These are phyloP conservation scores for Sylvicola cinctus DNA, from an alignment of 2,888 invertebrate species.

Conservation along the genomic window DNA sequence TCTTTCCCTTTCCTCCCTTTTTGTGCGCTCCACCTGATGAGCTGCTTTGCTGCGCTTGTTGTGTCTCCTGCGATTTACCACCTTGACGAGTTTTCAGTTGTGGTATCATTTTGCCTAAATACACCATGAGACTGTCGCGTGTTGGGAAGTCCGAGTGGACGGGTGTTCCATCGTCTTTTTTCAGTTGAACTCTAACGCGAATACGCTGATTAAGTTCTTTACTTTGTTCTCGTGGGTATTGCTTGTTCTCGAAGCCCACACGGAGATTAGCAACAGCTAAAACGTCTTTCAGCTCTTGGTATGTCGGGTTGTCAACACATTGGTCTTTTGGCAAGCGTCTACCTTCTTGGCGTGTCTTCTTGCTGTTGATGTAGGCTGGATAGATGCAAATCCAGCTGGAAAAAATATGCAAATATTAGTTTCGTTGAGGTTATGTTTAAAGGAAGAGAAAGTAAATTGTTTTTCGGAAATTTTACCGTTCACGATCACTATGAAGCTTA, in stretches of 20 bases:
- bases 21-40: constrained; percentile 14
- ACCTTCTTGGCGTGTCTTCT: constrained; percentile 78
- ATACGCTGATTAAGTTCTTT: constrained; percentile 74
- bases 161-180: constrained; percentile 69
- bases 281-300: constrained; percentile 87
- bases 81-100: constrained; percentile 63
- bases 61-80: constrained; percentile 13
- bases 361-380: constrained; percentile 89
- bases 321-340: constrained; percentile 61
- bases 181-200: constrained; percentile 78
- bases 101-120: constrained; percentile 70
- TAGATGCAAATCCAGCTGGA: constrained; percentile 89
- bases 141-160: constrained; percentile 48
- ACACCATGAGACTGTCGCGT: constrained; percentile 55
- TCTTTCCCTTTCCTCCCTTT: constrained; percentile 22
- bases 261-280: constrained; percentile 61
- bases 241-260: constrained; percentile 80
- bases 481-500: constrained; percentile 60
- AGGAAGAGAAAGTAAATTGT: neutral
- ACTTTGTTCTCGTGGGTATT: constrained; percentile 77
- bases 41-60: constrained; percentile 9
- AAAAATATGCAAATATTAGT: constrained; percentile 8
- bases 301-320: constrained; percentile 89
- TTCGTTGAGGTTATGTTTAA: neutral
- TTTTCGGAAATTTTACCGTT: constrained; percentile 31